A percentile compares a stretch with the other conserved stretches of the same genome.
phyloP scores from a whole-genome alignment of 2,113 vertebrate genomes.

The Oxyura jamaicensis region DNA sequence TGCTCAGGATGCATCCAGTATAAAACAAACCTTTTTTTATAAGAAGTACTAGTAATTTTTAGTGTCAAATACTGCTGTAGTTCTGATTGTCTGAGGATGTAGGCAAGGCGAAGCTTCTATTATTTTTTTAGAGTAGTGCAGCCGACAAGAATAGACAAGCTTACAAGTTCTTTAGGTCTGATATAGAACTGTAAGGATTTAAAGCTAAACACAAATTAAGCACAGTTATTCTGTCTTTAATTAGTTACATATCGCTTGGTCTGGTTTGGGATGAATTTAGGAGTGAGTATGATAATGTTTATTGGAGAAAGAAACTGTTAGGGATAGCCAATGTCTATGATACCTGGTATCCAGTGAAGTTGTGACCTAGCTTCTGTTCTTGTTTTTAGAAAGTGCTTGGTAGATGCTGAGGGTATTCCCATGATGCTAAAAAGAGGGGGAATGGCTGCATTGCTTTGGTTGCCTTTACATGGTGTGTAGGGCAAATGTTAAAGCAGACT shows the following conservation, averaged over 20 bases:
- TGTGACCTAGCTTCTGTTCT: neutral
- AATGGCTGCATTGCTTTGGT: neutral
- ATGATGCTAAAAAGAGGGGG: neutral
- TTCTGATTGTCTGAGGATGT: neutral
- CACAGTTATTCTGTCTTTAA: neutral
- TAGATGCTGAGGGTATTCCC: neutral
- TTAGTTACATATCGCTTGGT: neutral
- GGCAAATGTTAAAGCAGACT: neutral
- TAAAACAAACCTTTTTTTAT: neutral
- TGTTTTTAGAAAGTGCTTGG: neutral
- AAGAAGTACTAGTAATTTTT: neutral
- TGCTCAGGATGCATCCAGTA: neutral
- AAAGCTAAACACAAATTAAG: neutral
- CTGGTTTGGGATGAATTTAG: neutral
- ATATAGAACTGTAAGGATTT: neutral
- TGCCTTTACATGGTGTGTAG: neutral
- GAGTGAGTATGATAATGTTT: neutral
- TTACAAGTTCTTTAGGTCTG: neutral
- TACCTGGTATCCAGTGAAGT: neutral
- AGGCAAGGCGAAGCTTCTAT: neutral
- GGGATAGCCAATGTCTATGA: neutral
- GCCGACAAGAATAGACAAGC: neutral
- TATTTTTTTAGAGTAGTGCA: neutral
- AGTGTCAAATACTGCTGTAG: neutral
- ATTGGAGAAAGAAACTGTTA: neutral